Percentiles rank a stretch among this genome's conserved stretches.
These are phyloP conservation scores for Sporophila hypoxantha DNA, from an alignment of 2,113 vertebrate genomes.

Conservation along the genomic window DNA sequence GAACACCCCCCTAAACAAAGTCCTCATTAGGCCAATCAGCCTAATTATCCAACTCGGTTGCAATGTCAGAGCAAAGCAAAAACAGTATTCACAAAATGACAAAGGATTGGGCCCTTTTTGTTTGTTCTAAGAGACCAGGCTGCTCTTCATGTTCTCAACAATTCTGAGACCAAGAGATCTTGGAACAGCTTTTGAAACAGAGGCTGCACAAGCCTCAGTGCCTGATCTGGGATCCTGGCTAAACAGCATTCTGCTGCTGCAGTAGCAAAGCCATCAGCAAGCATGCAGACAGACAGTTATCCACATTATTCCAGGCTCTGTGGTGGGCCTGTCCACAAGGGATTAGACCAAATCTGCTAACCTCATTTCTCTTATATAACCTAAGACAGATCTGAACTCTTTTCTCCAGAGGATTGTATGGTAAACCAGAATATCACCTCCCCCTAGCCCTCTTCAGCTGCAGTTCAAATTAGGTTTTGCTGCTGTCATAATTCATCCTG, in stretches of 20 bases:
- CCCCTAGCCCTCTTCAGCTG: conserved; percentile 21
- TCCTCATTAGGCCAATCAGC: neutral
- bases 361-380: conserved; percentile 51
- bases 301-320: conserved; percentile 31
- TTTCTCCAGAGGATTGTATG: conserved; percentile 12
- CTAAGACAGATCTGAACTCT: conserved; percentile 41
- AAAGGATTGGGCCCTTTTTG: neutral
- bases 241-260: neutral
- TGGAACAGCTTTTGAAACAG: neutral
- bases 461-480: conserved; percentile 25
- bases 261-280: neutral
- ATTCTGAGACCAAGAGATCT: neutral
- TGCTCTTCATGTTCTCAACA: neutral
- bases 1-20: neutral
- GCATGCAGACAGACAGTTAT: neutral
- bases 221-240: neutral
- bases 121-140: neutral
- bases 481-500: conserved; percentile 1
- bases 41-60: neutral
- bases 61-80: neutral
- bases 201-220: neutral
- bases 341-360: conserved; percentile 58
- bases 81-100: neutral
- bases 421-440: conserved; percentile 28
- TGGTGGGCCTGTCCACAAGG: conserved; percentile 46